Evolutionary conservation across 2,888 invertebrate species (phyloP).

Genomic region (Melanargia galathea): DNA sequence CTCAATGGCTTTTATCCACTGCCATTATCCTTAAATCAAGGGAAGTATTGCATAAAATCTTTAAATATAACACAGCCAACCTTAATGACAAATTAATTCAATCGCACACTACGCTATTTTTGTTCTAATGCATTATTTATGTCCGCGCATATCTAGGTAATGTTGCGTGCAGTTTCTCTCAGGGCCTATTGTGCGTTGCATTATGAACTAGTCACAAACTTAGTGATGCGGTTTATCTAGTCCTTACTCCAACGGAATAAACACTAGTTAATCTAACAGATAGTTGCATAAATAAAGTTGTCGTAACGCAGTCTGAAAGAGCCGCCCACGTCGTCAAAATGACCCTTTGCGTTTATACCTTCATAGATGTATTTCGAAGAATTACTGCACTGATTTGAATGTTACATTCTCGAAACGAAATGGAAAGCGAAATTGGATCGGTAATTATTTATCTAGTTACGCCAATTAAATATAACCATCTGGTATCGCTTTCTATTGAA

Average conservation of each 20-base stretch:
- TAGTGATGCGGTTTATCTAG: constrained; percentile 21
- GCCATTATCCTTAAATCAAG: constrained; percentile 20
- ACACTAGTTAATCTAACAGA: constrained; percentile 13
- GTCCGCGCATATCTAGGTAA: constrained; percentile 42
- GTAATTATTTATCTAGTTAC: constrained; percentile 8
- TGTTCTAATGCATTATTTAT: constrained; percentile 39
- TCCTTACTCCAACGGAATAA: constrained; percentile 31
- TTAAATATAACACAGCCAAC: constrained; percentile 25
- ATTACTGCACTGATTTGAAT: constrained; percentile 30
- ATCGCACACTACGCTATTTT: constrained; percentile 34
- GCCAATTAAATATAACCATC: constrained; percentile 19
- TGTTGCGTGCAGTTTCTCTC: constrained; percentile 53
- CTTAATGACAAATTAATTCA: constrained; percentile 40
- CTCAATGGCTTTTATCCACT: background rate
- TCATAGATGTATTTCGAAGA: constrained; percentile 19
- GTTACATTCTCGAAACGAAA: constrained; percentile 26
- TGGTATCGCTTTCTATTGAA: background rate
- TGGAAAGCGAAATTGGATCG: constrained; percentile 34
- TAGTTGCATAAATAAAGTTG: constrained; percentile 24
- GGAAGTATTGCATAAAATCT: constrained; percentile 26
- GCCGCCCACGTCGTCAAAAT: constrained; percentile 38
- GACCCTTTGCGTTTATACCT: constrained; percentile 30
- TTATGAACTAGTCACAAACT: constrained; percentile 36
- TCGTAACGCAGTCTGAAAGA: constrained; percentile 32
- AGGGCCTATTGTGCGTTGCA: constrained; percentile 53